Percentiles rank a stretch among this genome's conserved stretches.
phyloP scores from a whole-genome alignment of 2,888 invertebrate species.

The Dryobota labecula region DNA sequence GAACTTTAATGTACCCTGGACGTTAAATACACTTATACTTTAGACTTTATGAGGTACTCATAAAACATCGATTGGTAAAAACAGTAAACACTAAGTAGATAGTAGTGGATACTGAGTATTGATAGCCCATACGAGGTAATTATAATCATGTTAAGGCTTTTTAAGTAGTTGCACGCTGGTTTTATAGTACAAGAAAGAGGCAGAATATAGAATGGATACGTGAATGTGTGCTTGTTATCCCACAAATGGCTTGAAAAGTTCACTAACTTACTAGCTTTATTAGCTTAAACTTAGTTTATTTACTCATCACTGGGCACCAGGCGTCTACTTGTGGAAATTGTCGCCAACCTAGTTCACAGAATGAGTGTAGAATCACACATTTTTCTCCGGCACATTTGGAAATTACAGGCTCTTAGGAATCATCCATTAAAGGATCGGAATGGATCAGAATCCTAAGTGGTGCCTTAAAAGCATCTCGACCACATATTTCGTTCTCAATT shows the following conservation, averaged over 20 bases:
- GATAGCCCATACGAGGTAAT: conserved; percentile 16
- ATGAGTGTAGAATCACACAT: conserved; percentile 2
- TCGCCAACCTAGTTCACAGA: conserved; percentile 25
- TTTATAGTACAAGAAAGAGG: neutral
- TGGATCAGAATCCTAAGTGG: conserved; percentile 24
- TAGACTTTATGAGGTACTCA: conserved; percentile 32
- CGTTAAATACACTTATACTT: conserved; percentile 35
- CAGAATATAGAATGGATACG: neutral
- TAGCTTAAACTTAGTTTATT: too few species aligned
- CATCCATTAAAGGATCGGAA: conserved; percentile 16
- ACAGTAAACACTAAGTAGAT: conserved; percentile 22
- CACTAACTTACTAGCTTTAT: too few species aligned
- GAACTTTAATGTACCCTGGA: conserved; percentile 26
- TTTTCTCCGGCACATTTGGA: neutral
- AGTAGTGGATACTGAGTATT: conserved; percentile 21
- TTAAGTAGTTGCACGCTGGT: conserved; percentile 17
- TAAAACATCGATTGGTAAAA: conserved; percentile 47
- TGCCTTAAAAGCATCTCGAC: conserved; percentile 30
- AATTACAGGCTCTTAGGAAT: conserved; percentile 5
- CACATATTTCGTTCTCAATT: conserved; percentile 48
- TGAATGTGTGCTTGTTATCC: too few species aligned
- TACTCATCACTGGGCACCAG: too few species aligned
- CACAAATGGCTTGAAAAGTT: too few species aligned
- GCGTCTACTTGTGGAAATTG: too few species aligned
- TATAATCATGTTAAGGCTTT: conserved; percentile 14